phyloP scores from a whole-genome alignment of 2,888 invertebrate species.

The Neuroscelio doddi region DNA sequence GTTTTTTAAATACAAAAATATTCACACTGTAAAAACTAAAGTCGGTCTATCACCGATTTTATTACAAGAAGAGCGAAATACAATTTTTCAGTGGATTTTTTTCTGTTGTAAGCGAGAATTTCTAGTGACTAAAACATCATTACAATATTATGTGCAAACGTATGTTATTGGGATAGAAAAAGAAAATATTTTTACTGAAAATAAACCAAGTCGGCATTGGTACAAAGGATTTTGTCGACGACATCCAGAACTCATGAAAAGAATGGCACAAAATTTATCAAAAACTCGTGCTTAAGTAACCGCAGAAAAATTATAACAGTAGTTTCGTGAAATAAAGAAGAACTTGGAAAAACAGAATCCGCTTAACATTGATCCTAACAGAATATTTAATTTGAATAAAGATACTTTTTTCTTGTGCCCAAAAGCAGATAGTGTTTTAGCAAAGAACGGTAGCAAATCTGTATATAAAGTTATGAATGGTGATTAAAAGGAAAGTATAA shows the following conservation, averaged over 20 bases:
- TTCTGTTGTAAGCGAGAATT: neutral
- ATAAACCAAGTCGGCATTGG: conserved; percentile 42
- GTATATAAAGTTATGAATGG: neutral
- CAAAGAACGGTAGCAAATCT: conserved; percentile 41
- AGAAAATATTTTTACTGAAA: conserved; percentile 36
- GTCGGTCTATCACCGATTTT: too few relatives aligned
- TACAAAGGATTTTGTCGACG: conserved; percentile 41
- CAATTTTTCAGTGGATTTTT: neutral
- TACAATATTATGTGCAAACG: neutral
- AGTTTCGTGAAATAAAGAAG: conserved; percentile 51
- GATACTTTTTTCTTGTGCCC: conserved; percentile 49
- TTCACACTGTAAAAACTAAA: too few relatives aligned
- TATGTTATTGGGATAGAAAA: neutral
- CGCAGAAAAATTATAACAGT: conserved; percentile 49
- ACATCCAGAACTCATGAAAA: conserved; percentile 43
- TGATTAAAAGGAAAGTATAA: conserved; percentile 40
- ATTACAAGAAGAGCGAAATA: too few relatives aligned
- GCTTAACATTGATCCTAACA: conserved; percentile 45
- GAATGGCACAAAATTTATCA: conserved; percentile 54
- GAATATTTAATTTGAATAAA: conserved; percentile 53
- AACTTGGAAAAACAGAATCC: conserved; percentile 45
- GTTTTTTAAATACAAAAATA: too few relatives aligned
- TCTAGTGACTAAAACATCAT: neutral
- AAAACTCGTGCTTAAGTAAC: conserved; percentile 48
- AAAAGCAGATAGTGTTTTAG: conserved; percentile 53